Conservation (phyloP, 2,797 vertebrate genomes). For the Lutjanus campechanus region DNA sequence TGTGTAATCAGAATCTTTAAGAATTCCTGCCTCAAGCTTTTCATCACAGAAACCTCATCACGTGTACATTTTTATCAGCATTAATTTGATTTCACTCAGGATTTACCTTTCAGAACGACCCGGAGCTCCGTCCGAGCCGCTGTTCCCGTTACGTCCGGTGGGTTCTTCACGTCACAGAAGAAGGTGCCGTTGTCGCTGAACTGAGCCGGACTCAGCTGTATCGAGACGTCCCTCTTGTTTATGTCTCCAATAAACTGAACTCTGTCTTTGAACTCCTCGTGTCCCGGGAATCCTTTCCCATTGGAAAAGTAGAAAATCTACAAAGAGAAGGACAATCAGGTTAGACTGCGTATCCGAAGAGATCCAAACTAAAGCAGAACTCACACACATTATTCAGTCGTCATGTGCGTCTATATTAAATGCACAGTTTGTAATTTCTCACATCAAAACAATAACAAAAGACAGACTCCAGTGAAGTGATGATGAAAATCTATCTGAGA, state of each 20-base stretch:
- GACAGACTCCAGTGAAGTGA: too few relatives aligned
- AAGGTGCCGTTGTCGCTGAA: constrained; percentile 96
- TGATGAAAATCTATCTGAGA: too few relatives aligned
- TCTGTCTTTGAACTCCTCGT: constrained; percentile 87
- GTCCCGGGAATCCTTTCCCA: constrained; percentile 83
- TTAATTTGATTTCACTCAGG: not conserved
- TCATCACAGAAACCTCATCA: not conserved
- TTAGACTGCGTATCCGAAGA: not conserved
- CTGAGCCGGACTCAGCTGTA: constrained; percentile 90
- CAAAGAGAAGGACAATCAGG: constrained; percentile 5
- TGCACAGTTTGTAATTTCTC: too few relatives aligned
- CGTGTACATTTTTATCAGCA: not conserved
- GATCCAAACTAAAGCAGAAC: too few relatives aligned
- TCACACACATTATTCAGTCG: too few relatives aligned
- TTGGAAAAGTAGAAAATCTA: constrained; percentile 91
- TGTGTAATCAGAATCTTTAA: not conserved
- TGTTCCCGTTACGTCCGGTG: constrained; percentile 89
- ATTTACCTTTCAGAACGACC: constrained; percentile 92
- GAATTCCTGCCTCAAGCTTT: not conserved
- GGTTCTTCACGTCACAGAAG: constrained; percentile 93
- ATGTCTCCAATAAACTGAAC: constrained; percentile 92
- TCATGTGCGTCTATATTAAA: too few relatives aligned
- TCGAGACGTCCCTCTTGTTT: constrained; percentile 93
- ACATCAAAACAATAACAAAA: too few relatives aligned
- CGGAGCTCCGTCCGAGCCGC: constrained; percentile 87